Evolutionary conservation across 2,797 vertebrate species (phyloP), one percentile per base, ranked within the genome.

Genomic region (Chromobotia macracanthus): DNA sequence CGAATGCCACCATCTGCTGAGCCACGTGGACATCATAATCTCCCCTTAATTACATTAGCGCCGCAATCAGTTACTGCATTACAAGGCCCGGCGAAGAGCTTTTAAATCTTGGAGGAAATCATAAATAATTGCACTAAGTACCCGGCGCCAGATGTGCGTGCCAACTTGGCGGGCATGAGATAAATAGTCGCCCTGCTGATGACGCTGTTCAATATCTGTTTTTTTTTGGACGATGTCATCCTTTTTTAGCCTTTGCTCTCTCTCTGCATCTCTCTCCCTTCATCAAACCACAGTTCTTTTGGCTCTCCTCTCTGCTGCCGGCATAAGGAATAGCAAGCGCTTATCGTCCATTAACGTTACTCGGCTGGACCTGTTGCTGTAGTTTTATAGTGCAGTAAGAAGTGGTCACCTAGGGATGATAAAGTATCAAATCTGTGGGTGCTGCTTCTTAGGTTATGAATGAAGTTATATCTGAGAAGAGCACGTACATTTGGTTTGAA

Each of bases 41-140:
- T 97, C 95, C 94, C 94, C 96, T 99, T 99, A 99, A 99, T 99
- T 98, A 99, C 97, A 99, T 99, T 98, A 99, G 97, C 95, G 95
- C 95, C 91, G 95, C 96, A 97, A 99, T 98, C 97, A 98, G 97
- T 98, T 99, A 97, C 96, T 95, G 96, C 95, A 95, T 97, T 98
- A 98, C 96, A 97, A 98, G 97, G 96, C 96, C 95, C 94, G 95
- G 94, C 95, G 94, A 96, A 96, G 96, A 97, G 96, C 96, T 97
- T 96, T 97, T 98, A 97, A 96, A 97, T 98, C 97, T 98, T 98
- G 94, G 96, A 98, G 96, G 96, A 97, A 99, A 98, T 99, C 97
- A 98, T 97, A 97, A 98, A 98, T 99, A 99, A 99, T 99, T 97
- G 96, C 96, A 95, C 95, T 97, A 96, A 99, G 95, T 98, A 98